Base-by-base conservation (phyloP, 2,113 vertebrate genomes). In the Brienomyrus brachyistius region DNA sequence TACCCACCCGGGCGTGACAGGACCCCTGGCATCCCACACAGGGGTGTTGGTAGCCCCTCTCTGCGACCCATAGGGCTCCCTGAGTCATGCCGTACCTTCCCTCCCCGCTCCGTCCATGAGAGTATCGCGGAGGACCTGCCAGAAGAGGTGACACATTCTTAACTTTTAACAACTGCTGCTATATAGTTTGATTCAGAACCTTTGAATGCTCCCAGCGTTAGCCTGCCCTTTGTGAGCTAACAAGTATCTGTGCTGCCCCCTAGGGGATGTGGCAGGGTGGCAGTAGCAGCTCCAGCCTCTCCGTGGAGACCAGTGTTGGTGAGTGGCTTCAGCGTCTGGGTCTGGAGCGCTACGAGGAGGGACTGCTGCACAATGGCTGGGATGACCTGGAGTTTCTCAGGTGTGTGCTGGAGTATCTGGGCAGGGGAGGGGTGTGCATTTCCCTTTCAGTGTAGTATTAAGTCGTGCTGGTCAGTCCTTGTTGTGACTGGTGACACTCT, bases 331-430 rank as follows among this genome's bases (percentile, higher is more conserved):
- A 95, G 90, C 95, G 96, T 2, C 91, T 99, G 74, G 98, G 98
- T 47, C 95, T 99, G 94, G 97, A 99, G 94, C 92, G 94, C 86
- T 99, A 99, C 89, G 97, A 98, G 93, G 96, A 96, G 91, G 98
- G 98, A 10, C 96, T 99, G 77, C 95, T 98, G 88, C 97, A 97
- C 94, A 98, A 99, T 7, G 98, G 98, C 94, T 99, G 98, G 98
- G 98, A 99, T 2, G 98, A 99, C 93, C 95, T 98, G 92, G 98
- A 99, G 93, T 99, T 99, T 93, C 97, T 99, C 94, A 99, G 98
- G 98, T 98, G 43, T 31, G 88, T 21, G 21, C 43, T 23, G 56
- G 21, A 10, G 19, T 31, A 5, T 5, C 15, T 43, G 19, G 19
- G 8, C 7, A 0, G 43, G 7, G 17, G 77, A 4, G 66, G 3